Percentiles rank a stretch among this genome's conserved stretches.
Evolutionary conservation across 2,113 vertebrate species (phyloP).

Genomic region (Odocoileus virginianus): DNA sequence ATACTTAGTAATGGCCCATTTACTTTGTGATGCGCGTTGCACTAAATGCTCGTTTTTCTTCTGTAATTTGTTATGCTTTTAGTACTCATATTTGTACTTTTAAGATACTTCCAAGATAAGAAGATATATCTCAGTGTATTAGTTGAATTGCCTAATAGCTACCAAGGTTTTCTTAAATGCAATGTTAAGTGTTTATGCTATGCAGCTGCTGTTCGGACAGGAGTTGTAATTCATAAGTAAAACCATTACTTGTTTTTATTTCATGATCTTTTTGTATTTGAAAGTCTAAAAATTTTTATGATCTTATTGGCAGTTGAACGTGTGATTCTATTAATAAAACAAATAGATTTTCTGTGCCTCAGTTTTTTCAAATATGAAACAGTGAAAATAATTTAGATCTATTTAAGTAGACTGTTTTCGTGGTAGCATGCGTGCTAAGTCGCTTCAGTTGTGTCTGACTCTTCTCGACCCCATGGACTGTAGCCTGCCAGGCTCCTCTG

Average conservation of each 20-base stretch:
- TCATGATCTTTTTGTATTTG: background rate
- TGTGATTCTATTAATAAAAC: background rate
- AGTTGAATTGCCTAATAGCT: background rate
- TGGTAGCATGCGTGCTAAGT: background rate
- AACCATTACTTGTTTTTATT: background rate
- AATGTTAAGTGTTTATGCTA: background rate
- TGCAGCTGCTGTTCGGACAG: background rate
- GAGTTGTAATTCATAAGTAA: background rate
- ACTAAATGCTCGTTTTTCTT: background rate
- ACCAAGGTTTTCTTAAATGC: background rate
- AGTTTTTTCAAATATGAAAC: background rate
- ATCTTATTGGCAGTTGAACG: background rate
- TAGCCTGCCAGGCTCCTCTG: background rate
- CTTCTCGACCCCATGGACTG: rapidly evolving
- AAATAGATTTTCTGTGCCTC: background rate
- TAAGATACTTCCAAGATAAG: background rate
- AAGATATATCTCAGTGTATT: background rate
- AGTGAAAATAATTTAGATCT: background rate
- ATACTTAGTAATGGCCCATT: background rate
- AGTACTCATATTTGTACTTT: background rate
- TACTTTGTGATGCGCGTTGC: background rate
- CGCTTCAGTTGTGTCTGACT: background rate
- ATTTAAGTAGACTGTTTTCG: background rate
- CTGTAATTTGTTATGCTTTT: background rate
- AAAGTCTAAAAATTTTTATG: background rate